A percentile compares a stretch with the other conserved stretches of the same genome.
These are phyloP conservation scores for Neuroterus valhalla DNA, from an alignment of 1,140 invertebrate species.

Conservation along the genomic window DNA sequence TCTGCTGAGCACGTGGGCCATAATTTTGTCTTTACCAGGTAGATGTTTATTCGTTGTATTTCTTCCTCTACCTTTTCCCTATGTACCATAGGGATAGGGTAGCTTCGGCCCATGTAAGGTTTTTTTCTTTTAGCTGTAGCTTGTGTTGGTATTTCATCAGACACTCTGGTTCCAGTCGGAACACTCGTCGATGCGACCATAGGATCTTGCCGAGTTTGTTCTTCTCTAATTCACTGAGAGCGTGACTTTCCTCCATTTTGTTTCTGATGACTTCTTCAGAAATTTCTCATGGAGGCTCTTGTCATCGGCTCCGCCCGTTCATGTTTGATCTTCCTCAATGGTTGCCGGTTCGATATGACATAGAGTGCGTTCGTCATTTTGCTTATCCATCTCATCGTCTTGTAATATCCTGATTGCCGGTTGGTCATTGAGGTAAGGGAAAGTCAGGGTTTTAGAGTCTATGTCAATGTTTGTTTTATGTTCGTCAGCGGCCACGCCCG, in stretches of 20 bases:
- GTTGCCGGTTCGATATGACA: too few relatives aligned
- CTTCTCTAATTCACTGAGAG: background rate
- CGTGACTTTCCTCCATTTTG: background rate
- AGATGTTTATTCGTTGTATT: slow-evolving; percentile 40
- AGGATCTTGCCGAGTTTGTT: background rate
- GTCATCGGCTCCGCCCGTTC: too few relatives aligned
- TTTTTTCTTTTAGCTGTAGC: slow-evolving; percentile 40
- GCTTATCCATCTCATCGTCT: too few relatives aligned
- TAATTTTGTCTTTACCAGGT: slow-evolving; percentile 48
- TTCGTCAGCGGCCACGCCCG: background rate
- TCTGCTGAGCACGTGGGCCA: slow-evolving; percentile 57
- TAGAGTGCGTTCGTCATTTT: too few relatives aligned
- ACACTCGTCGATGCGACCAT: slow-evolving; percentile 22
- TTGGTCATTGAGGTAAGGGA: too few relatives aligned
- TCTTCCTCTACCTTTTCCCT: slow-evolving; percentile 33
- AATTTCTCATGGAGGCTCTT: background rate
- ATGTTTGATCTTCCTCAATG: too few relatives aligned
- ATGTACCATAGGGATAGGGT: slow-evolving; percentile 43
- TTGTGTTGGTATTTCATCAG: slow-evolving; percentile 36
- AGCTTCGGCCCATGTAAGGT: slow-evolving; percentile 37
- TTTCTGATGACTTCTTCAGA: background rate
- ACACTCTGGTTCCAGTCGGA: slow-evolving; percentile 36
- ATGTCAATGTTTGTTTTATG: too few relatives aligned
- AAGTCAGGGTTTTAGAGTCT: too few relatives aligned
- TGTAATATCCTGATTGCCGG: too few relatives aligned